phyloP scores from a whole-genome alignment of 2,888 invertebrate genomes.

The Pinctada fucata region DNA sequence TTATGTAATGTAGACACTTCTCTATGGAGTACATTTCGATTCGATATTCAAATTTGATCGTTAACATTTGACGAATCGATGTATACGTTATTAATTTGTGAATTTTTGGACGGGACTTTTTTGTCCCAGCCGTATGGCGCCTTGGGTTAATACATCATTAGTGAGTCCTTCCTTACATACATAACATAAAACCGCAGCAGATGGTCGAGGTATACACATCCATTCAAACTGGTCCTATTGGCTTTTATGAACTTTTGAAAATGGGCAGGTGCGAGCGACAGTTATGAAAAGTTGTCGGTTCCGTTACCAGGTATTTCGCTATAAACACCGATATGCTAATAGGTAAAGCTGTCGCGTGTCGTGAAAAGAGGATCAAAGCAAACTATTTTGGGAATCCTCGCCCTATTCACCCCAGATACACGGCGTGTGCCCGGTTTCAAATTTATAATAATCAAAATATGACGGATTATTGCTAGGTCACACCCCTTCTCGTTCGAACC shows the following conservation, averaged over 20 bases:
- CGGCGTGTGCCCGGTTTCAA: not conserved
- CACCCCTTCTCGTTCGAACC: too few relatives aligned
- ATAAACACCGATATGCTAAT: conserved; percentile 28
- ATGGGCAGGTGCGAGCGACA: conserved; percentile 33
- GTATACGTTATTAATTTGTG: too few relatives aligned
- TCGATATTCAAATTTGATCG: too few relatives aligned
- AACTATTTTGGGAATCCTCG: not conserved
- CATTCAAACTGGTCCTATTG: conserved; percentile 23
- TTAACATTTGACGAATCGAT: too few relatives aligned
- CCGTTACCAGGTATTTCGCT: conserved; percentile 35
- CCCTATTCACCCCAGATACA: not conserved
- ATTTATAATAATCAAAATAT: not conserved
- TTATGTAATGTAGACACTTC: too few relatives aligned
- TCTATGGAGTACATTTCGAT: too few relatives aligned
- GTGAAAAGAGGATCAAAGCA: conserved; percentile 16
- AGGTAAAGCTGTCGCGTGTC: conserved; percentile 35
- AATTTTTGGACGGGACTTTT: too few relatives aligned
- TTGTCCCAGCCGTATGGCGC: not conserved
- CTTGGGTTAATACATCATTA: conserved; percentile 6
- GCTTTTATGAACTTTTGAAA: conserved; percentile 22
- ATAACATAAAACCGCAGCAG: conserved; percentile 29
- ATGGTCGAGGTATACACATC: conserved; percentile 16
- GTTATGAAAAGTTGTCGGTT: conserved; percentile 25
- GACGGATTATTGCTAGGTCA: not conserved
- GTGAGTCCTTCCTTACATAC: not conserved